Conservation (phyloP, 2,888 invertebrate genomes). For the Glyphotaelius pellucidus region DNA sequence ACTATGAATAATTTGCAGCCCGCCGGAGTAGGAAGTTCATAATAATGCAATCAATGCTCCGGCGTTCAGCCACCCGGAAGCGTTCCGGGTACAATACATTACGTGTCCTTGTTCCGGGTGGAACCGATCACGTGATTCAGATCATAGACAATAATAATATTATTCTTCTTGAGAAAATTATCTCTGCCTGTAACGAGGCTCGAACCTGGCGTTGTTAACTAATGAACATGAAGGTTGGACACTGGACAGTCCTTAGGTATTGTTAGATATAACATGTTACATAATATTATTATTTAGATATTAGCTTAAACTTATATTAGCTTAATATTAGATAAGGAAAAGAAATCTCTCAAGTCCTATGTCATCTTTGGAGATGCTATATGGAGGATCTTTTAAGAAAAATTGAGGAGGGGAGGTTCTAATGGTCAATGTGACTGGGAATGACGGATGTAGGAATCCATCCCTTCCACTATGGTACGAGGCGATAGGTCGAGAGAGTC, state of each 20-base stretch:
- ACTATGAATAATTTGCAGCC: neutral
- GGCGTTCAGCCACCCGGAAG: neutral
- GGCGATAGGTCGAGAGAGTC: too few relatives aligned
- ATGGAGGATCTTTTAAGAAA: too few relatives aligned
- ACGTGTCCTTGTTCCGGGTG: conserved; percentile 10
- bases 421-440: too few relatives aligned
- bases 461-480: too few relatives aligned
- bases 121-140: neutral
- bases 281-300: too few relatives aligned
- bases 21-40: neutral
- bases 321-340: too few relatives aligned
- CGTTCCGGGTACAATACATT: neutral
- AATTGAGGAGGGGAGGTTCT: too few relatives aligned
- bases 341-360: too few relatives aligned
- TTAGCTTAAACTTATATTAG: too few relatives aligned
- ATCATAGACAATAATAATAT: neutral
- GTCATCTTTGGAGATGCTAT: too few relatives aligned
- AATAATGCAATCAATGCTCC: conserved; percentile 36
- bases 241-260: neutral
- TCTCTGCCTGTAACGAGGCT: neutral
- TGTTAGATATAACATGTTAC: too few relatives aligned
- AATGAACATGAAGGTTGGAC: neutral
- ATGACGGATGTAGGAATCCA: too few relatives aligned
- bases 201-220: neutral
- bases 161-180: neutral